Conservation (phyloP, 2,113 vertebrate species). For the Chitala chitala region DNA sequence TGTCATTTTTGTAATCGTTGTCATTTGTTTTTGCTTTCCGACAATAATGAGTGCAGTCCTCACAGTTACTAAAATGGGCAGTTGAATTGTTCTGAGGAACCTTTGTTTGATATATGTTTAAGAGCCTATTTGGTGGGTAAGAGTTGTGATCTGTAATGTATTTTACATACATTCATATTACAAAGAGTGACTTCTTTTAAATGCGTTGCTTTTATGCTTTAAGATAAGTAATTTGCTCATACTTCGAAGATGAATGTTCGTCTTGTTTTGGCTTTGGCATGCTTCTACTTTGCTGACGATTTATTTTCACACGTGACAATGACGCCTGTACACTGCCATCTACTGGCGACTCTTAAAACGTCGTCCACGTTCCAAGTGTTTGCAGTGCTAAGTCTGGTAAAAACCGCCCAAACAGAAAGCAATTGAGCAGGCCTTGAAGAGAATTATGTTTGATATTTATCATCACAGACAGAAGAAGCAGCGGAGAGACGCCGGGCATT, state of each 20-base stretch:
- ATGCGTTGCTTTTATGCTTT: not conserved
- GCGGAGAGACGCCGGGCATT: slow-evolving; percentile 8
- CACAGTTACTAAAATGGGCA: not conserved
- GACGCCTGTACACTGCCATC: slow-evolving; percentile 40
- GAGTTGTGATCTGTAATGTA: not conserved
- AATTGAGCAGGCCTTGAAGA: slow-evolving; percentile 7
- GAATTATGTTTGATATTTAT: slow-evolving; percentile 27
- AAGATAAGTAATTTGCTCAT: slow-evolving; percentile 4
- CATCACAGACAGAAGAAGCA: slow-evolving; percentile 6
- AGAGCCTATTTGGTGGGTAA: no score
- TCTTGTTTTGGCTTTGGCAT: no score
- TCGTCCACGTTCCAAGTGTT: not conserved
- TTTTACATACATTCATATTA: not conserved
- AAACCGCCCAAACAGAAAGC: not conserved
- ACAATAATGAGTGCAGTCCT: not conserved
- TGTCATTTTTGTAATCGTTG: not conserved
- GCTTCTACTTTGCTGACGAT: not conserved
- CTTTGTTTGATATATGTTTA: no score
- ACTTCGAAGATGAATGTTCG: not conserved
- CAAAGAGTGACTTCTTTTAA: not conserved
- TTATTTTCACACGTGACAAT: not conserved
- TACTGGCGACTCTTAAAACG: slow-evolving; percentile 27
- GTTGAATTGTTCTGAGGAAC: not conserved
- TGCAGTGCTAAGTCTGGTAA: no score
- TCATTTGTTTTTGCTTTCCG: not conserved